Evolutionary conservation across 2,113 vertebrate species (phyloP), one percentile per base, ranked within the genome.

Genomic region (Carettochelys insculpta): DNA sequence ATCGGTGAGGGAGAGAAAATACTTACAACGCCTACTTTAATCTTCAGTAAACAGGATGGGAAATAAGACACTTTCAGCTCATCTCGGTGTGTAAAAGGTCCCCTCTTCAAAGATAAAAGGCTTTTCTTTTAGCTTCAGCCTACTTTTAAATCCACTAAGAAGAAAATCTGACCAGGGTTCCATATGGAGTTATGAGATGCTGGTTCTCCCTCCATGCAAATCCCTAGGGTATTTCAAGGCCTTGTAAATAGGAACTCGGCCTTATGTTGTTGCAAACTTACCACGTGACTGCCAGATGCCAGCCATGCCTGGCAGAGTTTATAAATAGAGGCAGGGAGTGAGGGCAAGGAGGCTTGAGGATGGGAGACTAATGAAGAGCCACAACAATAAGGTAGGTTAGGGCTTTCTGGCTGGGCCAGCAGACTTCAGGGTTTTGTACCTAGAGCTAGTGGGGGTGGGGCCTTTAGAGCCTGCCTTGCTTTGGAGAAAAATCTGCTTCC

Each of bases 1-100:
- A 82, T 73, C 88, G 88, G 95, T 53, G 2, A 78, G 91, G 86
- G 94, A 94, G 82, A 2, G 2, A 90, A 95, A 88, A 87, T 89
- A 86, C 94, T 95, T 95, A 92, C 93, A 91, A 88, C 89, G 71
- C 94, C 85, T 95, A 94, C 95, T 91, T 91, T 80, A 91, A 82
- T 31, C n/a, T 2, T 5, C 34, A 6, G 0, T 0, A 86, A 82
- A 92, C 92, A 93, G 88, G 50, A 86, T 82, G 87, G 34, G 71
- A 45, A 45, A 75, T 45, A 75, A 75, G 71, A 45, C 27, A 75
- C 43, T 45, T 65, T 7, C n/a, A n/a, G 56, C 56, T 24, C 10
- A 51, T 25, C 16, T 19, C 31, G n/a, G n/a, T 58, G 89, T 58
- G 34, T 38, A 90, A 68, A 78, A 90, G 34, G n/a, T n/a, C 84